Conservation (phyloP, 2,113 vertebrate species). For the Ameiurus melas region DNA sequence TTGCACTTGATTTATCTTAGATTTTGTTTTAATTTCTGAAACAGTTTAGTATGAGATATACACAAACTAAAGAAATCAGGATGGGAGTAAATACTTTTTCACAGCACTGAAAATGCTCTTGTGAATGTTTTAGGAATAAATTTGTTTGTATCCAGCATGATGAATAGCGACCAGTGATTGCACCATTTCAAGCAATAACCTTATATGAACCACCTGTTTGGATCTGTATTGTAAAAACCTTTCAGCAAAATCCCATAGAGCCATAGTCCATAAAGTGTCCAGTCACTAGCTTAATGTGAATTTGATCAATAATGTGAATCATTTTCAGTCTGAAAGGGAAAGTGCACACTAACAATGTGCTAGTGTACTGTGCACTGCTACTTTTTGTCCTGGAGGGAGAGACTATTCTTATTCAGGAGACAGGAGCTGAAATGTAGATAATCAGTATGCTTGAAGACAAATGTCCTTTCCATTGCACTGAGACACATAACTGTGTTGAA, state of each 20-base stretch:
- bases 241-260: constrained; percentile 32
- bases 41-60: no score
- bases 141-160: background rate
- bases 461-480: constrained; percentile 8
- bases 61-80: no score
- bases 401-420: constrained; percentile 29
- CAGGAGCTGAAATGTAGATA: constrained; percentile 26
- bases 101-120: background rate
- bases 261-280: constrained; percentile 28
- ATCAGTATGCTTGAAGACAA: constrained; percentile 4
- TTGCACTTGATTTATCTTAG: no score
- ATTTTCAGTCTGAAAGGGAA: constrained; percentile 26
- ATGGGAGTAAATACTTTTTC: no score
- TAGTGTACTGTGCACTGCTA: background rate
- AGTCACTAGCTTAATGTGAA: constrained; percentile 31
- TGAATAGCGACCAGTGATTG: background rate
- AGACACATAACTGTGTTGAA: background rate
- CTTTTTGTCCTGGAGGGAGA: constrained; percentile 17
- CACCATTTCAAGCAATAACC: background rate
- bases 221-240: constrained; percentile 22
- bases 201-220: background rate
- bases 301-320: constrained; percentile 33
- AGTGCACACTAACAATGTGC: background rate
- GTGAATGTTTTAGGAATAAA: background rate
- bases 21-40: no score